These are phyloP conservation scores for Timandra comae DNA, from an alignment of 2,888 invertebrate species.

Conservation along the genomic window DNA sequence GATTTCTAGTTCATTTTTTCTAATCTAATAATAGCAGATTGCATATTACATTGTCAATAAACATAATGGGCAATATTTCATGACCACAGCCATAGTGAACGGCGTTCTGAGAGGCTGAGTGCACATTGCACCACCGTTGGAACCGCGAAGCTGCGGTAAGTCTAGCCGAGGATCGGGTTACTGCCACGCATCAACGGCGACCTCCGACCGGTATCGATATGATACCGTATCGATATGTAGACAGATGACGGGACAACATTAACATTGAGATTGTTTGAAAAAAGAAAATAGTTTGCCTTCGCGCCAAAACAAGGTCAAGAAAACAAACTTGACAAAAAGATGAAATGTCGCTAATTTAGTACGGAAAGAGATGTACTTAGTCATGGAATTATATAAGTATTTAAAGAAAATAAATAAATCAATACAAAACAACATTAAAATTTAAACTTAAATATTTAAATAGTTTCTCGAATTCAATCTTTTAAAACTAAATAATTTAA, in stretches of 20 bases:
- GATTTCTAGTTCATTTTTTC: no score
- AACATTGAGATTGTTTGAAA: not conserved
- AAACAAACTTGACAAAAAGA: not conserved
- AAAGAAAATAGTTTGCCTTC: no score
- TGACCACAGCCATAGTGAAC: constrained; percentile 31
- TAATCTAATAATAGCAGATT: no score
- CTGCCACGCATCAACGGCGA: constrained; percentile 50
- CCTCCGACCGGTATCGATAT: constrained; percentile 35
- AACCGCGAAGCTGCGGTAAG: constrained; percentile 54
- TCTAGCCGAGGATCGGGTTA: constrained; percentile 41
- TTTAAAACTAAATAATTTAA: no score
- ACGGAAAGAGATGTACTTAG: not conserved
- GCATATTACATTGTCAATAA: no score
- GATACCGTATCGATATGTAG: constrained; percentile 7
- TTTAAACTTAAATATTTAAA: no score
- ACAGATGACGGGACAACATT: not conserved
- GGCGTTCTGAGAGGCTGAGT: constrained; percentile 13
- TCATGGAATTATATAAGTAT: no score
- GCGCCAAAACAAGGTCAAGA: not conserved
- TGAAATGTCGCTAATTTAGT: no score
- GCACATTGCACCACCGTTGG: constrained; percentile 52
- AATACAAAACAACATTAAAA: no score
- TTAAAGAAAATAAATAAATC: no score
- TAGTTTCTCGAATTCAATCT: no score
- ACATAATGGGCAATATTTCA: constrained; percentile 16